Evolutionary conservation across 2,888 invertebrate genomes (phyloP).

Genomic region (Drosophila pseudotakahashii): DNA sequence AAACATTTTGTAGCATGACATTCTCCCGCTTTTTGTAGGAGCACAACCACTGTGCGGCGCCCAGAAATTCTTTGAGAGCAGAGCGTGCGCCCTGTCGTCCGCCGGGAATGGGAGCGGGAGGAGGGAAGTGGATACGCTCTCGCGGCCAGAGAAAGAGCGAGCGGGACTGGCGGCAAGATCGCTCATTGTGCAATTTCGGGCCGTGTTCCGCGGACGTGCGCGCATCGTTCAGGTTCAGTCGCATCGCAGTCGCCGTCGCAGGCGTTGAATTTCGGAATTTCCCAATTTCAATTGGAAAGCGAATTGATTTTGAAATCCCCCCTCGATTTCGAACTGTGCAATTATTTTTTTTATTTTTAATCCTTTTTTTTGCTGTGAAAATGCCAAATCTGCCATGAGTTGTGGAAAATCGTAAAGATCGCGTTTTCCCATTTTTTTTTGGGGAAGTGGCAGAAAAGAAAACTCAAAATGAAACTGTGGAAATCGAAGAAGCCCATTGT

Average conservation of each 20-base stretch:
- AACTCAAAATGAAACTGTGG: constrained; percentile 83
- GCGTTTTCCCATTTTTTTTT: not conserved
- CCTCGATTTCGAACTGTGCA: constrained; percentile 8
- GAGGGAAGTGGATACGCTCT: not conserved
- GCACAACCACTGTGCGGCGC: constrained; percentile 20
- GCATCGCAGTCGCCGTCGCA: constrained; percentile 24
- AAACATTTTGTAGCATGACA: too few species aligned
- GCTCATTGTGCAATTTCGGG: constrained; percentile 74
- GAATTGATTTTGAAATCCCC: constrained; percentile 4
- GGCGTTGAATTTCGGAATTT: constrained; percentile 2
- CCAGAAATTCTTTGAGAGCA: constrained; percentile 31
- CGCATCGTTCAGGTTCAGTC: constrained; percentile 24
- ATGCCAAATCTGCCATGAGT: constrained; percentile 36
- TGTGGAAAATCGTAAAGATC: constrained; percentile 4
- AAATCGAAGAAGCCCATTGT: constrained; percentile 84
- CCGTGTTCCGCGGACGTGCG: constrained; percentile 68
- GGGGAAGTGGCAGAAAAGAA: constrained; percentile 8
- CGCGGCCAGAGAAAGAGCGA: constrained; percentile 4
- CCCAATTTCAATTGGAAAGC: constrained; percentile 17
- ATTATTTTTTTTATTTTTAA: constrained; percentile 20
- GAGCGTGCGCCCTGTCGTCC: constrained; percentile 24
- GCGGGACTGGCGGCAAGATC: constrained; percentile 23
- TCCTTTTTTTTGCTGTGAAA: constrained; percentile 30
- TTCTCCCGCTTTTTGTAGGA: too few species aligned
- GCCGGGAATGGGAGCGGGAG: not conserved